These are phyloP conservation scores for rat (Rattus norvegicus) DNA, from an alignment of 2,113 vertebrate species.

Conservation along the genomic window DNA sequence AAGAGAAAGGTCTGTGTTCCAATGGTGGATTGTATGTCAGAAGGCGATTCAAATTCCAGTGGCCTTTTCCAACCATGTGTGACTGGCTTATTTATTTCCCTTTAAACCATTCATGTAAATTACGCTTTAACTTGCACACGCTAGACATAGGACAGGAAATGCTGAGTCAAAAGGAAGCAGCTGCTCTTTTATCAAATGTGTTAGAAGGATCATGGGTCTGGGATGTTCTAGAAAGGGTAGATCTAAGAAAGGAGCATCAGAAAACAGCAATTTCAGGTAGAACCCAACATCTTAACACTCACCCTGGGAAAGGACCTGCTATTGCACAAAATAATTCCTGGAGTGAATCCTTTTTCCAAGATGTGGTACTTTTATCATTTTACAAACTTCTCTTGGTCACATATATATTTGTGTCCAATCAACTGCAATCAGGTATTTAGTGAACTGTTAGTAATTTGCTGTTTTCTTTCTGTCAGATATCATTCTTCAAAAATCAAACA, in stretches of 20 bases:
- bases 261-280: background rate
- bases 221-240: background rate
- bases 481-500: background rate
- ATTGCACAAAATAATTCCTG: background rate
- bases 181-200: background rate
- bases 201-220: background rate
- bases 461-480: background rate
- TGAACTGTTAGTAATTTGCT: background rate
- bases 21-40: background rate
- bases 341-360: background rate
- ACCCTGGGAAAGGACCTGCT: background rate
- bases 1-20: background rate
- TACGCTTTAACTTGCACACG: constrained; percentile 75
- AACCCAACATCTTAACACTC: background rate
- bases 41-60: background rate
- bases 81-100: background rate
- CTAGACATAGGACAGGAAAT: constrained; percentile 6
- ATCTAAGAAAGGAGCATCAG: background rate
- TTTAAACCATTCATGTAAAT: background rate
- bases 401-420: background rate
- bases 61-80: background rate
- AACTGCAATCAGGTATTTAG: background rate
- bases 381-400: background rate
- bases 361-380: background rate
- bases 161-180: background rate